These are phyloP conservation scores for Catagonus wagneri DNA, from an alignment of 2,113 vertebrate species.

Conservation along the genomic window DNA sequence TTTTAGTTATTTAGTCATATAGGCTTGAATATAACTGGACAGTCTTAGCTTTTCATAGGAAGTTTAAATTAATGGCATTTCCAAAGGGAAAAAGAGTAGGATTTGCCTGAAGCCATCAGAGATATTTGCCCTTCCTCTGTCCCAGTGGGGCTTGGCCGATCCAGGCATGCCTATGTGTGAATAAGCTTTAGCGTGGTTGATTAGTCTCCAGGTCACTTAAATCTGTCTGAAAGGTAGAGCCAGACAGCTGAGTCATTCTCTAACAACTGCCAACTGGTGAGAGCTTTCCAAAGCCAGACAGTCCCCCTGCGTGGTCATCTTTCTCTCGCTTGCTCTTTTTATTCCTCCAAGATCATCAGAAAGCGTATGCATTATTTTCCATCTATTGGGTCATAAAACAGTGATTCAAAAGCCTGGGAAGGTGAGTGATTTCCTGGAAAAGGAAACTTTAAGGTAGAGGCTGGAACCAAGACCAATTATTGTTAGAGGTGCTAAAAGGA, in stretches of 20 bases:
- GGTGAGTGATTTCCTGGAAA: slow-evolving; percentile 14
- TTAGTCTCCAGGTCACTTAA: slow-evolving; percentile 68
- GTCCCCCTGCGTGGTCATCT: neutral
- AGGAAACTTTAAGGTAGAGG: neutral
- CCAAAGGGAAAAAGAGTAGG: neutral
- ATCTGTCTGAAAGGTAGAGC: slow-evolving; percentile 71
- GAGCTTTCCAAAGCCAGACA: slow-evolving; percentile 43
- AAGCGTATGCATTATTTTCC: neutral
- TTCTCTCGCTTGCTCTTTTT: neutral
- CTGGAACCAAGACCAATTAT: neutral
- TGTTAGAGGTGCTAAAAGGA: neutral
- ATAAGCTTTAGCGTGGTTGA: slow-evolving; percentile 68
- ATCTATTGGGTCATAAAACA: neutral
- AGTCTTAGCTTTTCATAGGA: neutral
- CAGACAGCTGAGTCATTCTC: slow-evolving; percentile 78
- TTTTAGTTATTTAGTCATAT: neutral
- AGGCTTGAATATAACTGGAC: neutral
- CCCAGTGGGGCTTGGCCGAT: neutral
- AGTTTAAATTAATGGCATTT: slow-evolving; percentile 54
- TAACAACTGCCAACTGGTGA: slow-evolving; percentile 7
- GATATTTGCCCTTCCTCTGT: neutral
- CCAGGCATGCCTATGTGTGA: slow-evolving; percentile 75
- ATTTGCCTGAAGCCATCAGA: neutral
- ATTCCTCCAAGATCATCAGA: neutral
- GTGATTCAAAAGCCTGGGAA: neutral